These are phyloP conservation scores for human DNA, from an alignment of 2,113 vertebrate species.

Conservation along the genomic window DNA sequence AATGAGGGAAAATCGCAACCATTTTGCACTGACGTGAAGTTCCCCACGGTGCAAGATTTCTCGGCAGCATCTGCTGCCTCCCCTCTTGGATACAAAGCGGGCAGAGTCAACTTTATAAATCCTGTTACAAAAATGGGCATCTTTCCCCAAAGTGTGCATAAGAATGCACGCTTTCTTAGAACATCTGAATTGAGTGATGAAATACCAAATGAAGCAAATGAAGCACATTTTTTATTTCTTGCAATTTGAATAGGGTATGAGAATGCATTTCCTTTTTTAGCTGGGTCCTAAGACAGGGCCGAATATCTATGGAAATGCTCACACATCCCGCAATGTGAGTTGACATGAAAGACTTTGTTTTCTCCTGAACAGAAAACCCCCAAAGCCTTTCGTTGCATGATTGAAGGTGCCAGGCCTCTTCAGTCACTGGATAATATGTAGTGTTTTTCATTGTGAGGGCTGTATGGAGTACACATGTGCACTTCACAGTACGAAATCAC, in stretches of 20 bases:
- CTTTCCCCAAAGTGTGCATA: conserved; percentile 25
- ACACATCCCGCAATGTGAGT: neutral
- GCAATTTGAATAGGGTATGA: neutral
- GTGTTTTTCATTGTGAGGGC: conserved; percentile 24
- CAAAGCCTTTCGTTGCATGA: neutral
- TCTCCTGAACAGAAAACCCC: conserved; percentile 34
- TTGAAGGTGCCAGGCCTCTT: conserved; percentile 44
- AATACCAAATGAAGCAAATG: conserved; percentile 1
- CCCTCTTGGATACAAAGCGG: neutral
- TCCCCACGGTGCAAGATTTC: neutral
- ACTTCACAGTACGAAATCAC: neutral
- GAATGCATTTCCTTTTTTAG: conserved; percentile 24
- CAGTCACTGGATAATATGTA: neutral
- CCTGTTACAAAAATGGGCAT: conserved; percentile 37
- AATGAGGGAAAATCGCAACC: conserved; percentile 27
- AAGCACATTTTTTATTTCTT: conserved; percentile 42
- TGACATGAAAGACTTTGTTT: conserved; percentile 51
- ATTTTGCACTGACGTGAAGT: conserved; percentile 9
- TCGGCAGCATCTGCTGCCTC: neutral
- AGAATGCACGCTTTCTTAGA: neutral
- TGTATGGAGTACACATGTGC: neutral
- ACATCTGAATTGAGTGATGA: conserved; percentile 38
- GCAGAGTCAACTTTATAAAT: conserved; percentile 63
- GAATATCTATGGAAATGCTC: conserved; percentile 15
- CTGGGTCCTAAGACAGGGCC: neutral